These are phyloP conservation scores for Sebastes fasciatus DNA, from an alignment of 2,113 vertebrate species.

Conservation along the genomic window DNA sequence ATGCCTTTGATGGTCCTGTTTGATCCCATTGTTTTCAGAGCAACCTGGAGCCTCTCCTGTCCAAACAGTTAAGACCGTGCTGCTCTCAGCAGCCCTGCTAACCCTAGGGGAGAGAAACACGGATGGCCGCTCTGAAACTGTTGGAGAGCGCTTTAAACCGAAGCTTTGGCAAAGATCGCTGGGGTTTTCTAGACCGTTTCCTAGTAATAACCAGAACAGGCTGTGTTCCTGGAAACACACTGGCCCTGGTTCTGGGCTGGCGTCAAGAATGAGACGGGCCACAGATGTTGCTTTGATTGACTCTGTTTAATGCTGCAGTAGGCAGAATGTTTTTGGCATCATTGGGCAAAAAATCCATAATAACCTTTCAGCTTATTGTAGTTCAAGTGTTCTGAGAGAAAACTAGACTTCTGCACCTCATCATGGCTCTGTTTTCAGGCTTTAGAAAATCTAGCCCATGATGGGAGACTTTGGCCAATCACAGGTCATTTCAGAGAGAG, in stretches of 20 bases:
- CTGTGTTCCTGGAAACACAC: constrained; percentile 39
- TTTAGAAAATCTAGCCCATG: too few relatives aligned
- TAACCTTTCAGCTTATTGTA: too few relatives aligned
- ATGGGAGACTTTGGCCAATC: too few relatives aligned
- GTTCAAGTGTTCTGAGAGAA: too few relatives aligned
- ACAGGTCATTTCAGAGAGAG: too few relatives aligned
- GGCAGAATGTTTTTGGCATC: too few relatives aligned
- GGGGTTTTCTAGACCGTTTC: constrained; percentile 25
- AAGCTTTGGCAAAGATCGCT: constrained; percentile 34
- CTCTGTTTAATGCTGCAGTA: constrained; percentile 2
- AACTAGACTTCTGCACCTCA: too few relatives aligned
- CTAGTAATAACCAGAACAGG: constrained; percentile 25
- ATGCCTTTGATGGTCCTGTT: constrained; percentile 43
- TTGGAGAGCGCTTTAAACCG: constrained; percentile 17
- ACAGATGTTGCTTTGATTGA: constrained; percentile 24
- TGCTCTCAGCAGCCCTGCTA: constrained; percentile 31
- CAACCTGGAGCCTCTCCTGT: constrained; percentile 55
- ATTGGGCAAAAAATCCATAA: too few relatives aligned
- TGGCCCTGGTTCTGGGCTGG: not conserved
- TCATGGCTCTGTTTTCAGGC: too few relatives aligned
- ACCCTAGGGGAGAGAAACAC: constrained; percentile 8
- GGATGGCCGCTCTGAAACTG: constrained; percentile 1
- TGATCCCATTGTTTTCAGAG: constrained; percentile 61
- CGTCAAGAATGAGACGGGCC: not conserved
- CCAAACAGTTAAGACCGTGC: constrained; percentile 60